A percentile compares a stretch with the other conserved stretches of the same genome.
phyloP scores from a whole-genome alignment of 2,888 invertebrate genomes.

The Eumerus sabulonum region DNA sequence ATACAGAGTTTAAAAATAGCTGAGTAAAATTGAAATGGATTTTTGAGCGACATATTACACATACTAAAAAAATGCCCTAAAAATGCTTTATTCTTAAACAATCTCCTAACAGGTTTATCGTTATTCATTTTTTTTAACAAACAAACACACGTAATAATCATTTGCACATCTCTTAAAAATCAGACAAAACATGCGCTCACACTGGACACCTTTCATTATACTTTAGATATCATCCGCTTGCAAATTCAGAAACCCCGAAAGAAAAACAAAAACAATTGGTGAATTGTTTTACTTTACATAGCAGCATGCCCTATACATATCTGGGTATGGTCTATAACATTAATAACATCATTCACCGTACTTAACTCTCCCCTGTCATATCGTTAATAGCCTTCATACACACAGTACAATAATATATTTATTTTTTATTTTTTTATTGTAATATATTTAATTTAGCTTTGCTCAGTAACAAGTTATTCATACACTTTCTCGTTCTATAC shows the following conservation, averaged over 20 bases:
- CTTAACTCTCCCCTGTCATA: conserved; percentile 34
- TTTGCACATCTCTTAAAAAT: conserved; percentile 38
- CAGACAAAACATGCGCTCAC: conserved; percentile 47
- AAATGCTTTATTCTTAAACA: conserved; percentile 13
- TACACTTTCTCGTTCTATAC: conserved; percentile 13
- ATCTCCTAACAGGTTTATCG: conserved; percentile 31
- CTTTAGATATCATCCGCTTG: neutral
- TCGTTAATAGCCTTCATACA: conserved; percentile 49
- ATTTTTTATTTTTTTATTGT: conserved; percentile 44
- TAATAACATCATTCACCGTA: conserved; percentile 43
- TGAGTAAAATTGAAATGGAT: conserved; percentile 35
- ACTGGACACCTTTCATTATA: conserved; percentile 53
- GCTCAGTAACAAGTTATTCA: conserved; percentile 61
- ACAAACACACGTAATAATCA: conserved; percentile 46
- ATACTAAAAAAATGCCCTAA: conserved; percentile 48
- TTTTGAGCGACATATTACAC: conserved; percentile 51
- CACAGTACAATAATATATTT: conserved; percentile 61
- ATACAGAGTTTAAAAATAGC: conserved; percentile 25
- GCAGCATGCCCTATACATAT: conserved; percentile 38
- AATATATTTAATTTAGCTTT: conserved; percentile 61
- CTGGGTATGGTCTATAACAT: conserved; percentile 54
- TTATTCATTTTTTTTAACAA: conserved; percentile 26
- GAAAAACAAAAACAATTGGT: conserved; percentile 24
- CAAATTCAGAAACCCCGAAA: neutral
- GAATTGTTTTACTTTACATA: conserved; percentile 3